Conservation (phyloP, 2,888 invertebrate species). For the Rhagium mordax region DNA sequence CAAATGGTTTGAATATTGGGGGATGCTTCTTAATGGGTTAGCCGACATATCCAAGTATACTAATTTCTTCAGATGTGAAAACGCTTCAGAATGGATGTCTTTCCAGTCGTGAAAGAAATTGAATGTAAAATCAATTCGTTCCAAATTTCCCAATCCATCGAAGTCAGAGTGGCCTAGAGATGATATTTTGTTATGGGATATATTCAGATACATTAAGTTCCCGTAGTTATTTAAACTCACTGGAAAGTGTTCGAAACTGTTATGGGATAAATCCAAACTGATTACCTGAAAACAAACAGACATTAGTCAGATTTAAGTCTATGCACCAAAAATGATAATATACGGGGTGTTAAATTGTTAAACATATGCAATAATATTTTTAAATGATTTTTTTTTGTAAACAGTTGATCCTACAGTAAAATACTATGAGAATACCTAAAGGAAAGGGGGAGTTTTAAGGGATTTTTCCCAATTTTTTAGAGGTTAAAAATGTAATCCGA, state of each 20-base stretch:
- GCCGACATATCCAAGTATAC: slow-evolving; percentile 76
- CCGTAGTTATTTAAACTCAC: slow-evolving; percentile 70
- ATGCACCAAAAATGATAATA: no score
- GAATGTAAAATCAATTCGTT: slow-evolving; percentile 75
- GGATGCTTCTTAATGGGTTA: slow-evolving; percentile 72
- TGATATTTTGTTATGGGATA: slow-evolving; percentile 68
- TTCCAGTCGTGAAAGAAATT: slow-evolving; percentile 77
- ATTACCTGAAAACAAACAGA: slow-evolving; percentile 72
- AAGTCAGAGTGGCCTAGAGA: slow-evolving; percentile 54
- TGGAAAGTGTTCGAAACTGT: slow-evolving; percentile 75
- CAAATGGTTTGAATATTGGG: slow-evolving; percentile 67
- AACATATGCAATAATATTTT: no score
- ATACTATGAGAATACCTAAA: no score
- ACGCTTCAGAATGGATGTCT: slow-evolving; percentile 73
- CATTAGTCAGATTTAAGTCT: background rate
- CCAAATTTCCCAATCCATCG: slow-evolving; percentile 71
- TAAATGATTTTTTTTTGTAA: no score
- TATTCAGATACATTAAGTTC: slow-evolving; percentile 72
- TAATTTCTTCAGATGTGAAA: slow-evolving; percentile 72
- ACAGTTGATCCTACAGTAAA: no score
- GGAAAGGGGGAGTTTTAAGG: no score
- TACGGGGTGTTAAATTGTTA: no score
- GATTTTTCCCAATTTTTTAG: no score
- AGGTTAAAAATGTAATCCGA: no score
- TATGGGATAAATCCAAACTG: slow-evolving; percentile 77